Base-by-base conservation (phyloP, 2,113 vertebrate species). In the Paramisgurnus dabryanus region DNA sequence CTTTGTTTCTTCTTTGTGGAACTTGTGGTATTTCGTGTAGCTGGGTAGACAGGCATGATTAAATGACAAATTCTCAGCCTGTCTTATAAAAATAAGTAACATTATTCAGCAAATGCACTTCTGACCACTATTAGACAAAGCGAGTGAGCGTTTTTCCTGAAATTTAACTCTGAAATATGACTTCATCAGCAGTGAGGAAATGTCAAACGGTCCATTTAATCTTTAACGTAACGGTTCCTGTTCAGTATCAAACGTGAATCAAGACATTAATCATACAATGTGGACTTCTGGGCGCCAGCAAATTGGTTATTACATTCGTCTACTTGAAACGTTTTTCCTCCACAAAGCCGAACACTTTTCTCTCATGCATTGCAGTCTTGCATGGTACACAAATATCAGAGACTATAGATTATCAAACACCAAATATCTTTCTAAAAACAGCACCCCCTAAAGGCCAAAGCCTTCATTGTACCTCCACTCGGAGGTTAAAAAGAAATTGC, bases 401-500 rank as follows among this genome's bases (percentile, higher is more conserved):
- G 40, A 83, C 68, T 79, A 34, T 49, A 66, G 76, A 22, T 72
- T 39, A 39, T 41, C 10, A 69, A 81, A 17, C 45, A 50, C 58
- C 10, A n/a, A 8, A 12, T 12, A 49, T 69, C 55, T 15, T 34
- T 34, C 27, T 34, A 34, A 10, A 68, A 80, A 83, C n/a, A 47
- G 34, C 57, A 76, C 63, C 80, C 77, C 73, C 65, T 88, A 58
- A 39, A 81, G 79, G 73, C 82, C 71, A 71, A 50, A 22, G 41
- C 39, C 9, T 50, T 17, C n/a, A 11, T 47, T 57, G 39, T 50
- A 79, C 9, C 55, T 70, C 8, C 58, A 7, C 12, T 70, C 34
- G 15, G 55, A 49, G 68, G 57, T 80, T 72, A 49, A 60, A 78
- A 43, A 74, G 39, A 80, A 64, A 17, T 58, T 10, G 71, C 63